These are phyloP conservation scores for Orthonevra nobilis DNA, from an alignment of 2,888 invertebrate genomes.

Conservation along the genomic window DNA sequence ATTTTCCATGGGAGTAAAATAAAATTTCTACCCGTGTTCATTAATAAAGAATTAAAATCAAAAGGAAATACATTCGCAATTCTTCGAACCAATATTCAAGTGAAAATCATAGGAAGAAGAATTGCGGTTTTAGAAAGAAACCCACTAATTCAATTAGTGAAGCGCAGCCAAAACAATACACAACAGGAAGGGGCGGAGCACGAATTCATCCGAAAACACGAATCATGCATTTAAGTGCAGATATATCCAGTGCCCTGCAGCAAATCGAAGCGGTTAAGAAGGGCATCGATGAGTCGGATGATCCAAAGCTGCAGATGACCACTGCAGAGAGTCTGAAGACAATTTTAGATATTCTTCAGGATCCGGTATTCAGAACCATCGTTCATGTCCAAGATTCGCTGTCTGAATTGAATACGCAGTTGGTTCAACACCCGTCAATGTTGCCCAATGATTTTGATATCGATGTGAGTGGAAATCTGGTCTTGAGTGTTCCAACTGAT, in stretches of 20 bases:
- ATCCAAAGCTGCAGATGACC: constrained; percentile 87
- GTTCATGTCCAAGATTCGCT: constrained; percentile 95
- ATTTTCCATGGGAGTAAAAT: constrained; percentile 21
- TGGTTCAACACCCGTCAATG: constrained; percentile 94
- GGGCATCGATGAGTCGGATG: constrained; percentile 92
- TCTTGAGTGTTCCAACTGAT: constrained; percentile 83
- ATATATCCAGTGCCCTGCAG: constrained; percentile 94
- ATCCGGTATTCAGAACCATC: constrained; percentile 94
- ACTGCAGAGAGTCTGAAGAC: constrained; percentile 90
- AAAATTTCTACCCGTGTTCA: constrained; percentile 16
- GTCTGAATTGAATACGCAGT: constrained; percentile 91
- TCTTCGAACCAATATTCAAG: background rate
- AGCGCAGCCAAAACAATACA: constrained; percentile 42
- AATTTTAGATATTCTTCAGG: constrained; percentile 90
- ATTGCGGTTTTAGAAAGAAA: constrained; percentile 19
- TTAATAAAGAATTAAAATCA: too few relatives aligned
- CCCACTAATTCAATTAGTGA: constrained; percentile 65
- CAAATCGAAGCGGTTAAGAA: constrained; percentile 93
- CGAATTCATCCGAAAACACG: background rate
- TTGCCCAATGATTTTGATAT: constrained; percentile 96
- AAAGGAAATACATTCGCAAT: background rate
- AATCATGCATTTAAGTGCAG: constrained; percentile 81
- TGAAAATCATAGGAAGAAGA: constrained; percentile 4
- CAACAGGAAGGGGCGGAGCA: constrained; percentile 52
- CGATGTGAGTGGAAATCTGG: constrained; percentile 88